These are phyloP conservation scores for Cerceris rybyensis DNA, from an alignment of 2,888 invertebrate species.

Conservation along the genomic window DNA sequence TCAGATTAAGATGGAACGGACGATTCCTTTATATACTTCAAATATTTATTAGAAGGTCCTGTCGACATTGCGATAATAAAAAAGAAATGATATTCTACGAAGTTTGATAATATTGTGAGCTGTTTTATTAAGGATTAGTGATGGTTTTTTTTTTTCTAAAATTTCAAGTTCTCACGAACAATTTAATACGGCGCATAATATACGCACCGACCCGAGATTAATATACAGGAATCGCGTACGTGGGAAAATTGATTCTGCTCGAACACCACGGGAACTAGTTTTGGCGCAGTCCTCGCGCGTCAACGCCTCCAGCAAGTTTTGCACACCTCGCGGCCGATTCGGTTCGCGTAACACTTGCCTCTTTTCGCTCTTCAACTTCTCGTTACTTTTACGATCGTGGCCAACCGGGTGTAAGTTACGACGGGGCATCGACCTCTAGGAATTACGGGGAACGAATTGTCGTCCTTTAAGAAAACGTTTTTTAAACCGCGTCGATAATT, in stretches of 20 bases:
- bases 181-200: not conserved
- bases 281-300: conserved; percentile 25
- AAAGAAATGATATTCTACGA: too few species aligned
- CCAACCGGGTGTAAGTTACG: conserved; percentile 44
- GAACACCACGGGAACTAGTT: conserved; percentile 32
- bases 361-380: conserved; percentile 24
- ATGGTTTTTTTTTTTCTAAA: too few species aligned
- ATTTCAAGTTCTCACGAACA: not conserved
- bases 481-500: conserved; percentile 16
- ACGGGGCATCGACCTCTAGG: conserved; percentile 21
- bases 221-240: not conserved
- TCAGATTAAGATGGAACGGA: too few species aligned
- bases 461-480: conserved; percentile 15
- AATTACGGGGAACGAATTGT: conserved; percentile 25
- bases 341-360: conserved; percentile 30
- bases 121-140: too few species aligned
- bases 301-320: conserved; percentile 10
- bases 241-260: conserved; percentile 19
- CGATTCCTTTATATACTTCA: too few species aligned
- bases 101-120: too few species aligned
- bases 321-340: conserved; percentile 16
- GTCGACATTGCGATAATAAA: too few species aligned
- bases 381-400: conserved; percentile 44
- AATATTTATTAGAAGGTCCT: too few species aligned
- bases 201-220: not conserved